Conservation (phyloP, 2,888 invertebrate genomes). For the Diarsia brunnea region DNA sequence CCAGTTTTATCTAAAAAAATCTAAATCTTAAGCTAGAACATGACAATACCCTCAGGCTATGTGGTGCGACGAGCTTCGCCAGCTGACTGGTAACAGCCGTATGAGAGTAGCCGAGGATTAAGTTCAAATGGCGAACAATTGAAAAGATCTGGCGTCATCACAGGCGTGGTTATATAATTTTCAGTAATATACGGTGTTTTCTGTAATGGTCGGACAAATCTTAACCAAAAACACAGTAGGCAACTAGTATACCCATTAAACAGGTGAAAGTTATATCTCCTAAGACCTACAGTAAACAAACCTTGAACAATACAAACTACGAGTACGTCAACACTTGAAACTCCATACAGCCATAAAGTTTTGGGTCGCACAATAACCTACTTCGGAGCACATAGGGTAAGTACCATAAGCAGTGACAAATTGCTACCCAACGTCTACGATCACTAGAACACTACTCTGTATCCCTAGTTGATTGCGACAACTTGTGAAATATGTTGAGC, state of each 20-base stretch:
- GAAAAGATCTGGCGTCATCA: too few species aligned
- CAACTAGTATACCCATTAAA: not conserved
- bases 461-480: conserved; percentile 43
- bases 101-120: not conserved
- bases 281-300: conserved; percentile 40
- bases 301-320: conserved; percentile 44
- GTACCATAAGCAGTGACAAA: conserved; percentile 57
- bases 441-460: conserved; percentile 40
- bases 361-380: conserved; percentile 60
- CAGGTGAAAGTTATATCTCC: conserved; percentile 14
- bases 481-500: conserved; percentile 45
- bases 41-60: not conserved
- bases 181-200: too few species aligned
- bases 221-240: not conserved
- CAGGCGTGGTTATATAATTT: too few species aligned
- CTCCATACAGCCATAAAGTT: conserved; percentile 56
- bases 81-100: not conserved
- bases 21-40: not conserved
- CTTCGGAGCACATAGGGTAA: conserved; percentile 40
- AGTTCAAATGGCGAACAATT: not conserved
- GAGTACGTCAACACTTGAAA: conserved; percentile 54
- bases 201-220: too few species aligned
- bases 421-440: conserved; percentile 50
- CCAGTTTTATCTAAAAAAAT: not conserved
- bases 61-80: not conserved